These are phyloP conservation scores for Drosophila rellima DNA, from an alignment of 2,888 invertebrate species.

Conservation along the genomic window DNA sequence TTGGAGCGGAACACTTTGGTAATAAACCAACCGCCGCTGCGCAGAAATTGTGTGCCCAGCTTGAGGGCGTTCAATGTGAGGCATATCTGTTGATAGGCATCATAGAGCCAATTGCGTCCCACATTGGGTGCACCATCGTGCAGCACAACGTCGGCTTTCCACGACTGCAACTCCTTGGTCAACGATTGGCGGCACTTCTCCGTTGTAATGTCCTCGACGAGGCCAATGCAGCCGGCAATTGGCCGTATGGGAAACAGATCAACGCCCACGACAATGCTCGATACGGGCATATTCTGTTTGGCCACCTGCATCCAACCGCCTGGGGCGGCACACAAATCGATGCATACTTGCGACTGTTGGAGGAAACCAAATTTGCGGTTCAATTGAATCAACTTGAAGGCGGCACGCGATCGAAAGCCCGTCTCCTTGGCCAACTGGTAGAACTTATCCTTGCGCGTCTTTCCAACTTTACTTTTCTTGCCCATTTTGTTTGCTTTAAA, in stretches of 20 bases:
- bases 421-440: constrained; percentile 99
- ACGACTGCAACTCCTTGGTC: constrained; percentile 94
- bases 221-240: constrained; percentile 95
- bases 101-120: constrained; percentile 97
- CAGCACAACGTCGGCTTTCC: constrained; percentile 98
- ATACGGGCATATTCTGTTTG: constrained; percentile 98
- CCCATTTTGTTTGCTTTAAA: constrained; percentile 89
- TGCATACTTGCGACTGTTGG: constrained; percentile 97
- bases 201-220: constrained; percentile 98
- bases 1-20: constrained; percentile 99
- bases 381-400: constrained; percentile 99
- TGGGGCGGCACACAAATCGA: constrained; percentile 99
- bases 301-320: constrained; percentile 99
- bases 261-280: constrained; percentile 97
- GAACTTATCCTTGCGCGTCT: constrained; percentile 99
- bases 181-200: constrained; percentile 95
- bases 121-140: constrained; percentile 99
- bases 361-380: constrained; percentile 99
- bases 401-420: constrained; percentile 98
- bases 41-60: constrained; percentile 94
- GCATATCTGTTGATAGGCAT: constrained; percentile 97
- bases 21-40: constrained; percentile 97
- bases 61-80: constrained; percentile 97
- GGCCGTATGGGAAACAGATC: constrained; percentile 97
- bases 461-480: constrained; percentile 98